Evolutionary conservation across 2,113 vertebrate species (phyloP).

Genomic region (Ailuropoda melanoleuca): DNA sequence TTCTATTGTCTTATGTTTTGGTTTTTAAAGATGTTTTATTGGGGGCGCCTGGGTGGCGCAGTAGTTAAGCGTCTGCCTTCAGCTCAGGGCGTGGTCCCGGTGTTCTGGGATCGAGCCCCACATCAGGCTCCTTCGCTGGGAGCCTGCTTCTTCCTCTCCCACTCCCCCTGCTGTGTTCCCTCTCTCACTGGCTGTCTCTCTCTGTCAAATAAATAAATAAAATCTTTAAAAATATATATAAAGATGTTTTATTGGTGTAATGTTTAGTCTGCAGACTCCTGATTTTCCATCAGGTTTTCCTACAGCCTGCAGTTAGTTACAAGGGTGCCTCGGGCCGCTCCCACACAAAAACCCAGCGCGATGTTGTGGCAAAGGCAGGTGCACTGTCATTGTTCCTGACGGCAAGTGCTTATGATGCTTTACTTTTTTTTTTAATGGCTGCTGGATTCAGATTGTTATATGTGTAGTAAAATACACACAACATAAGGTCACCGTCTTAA

Average conservation of each 20-base stretch:
- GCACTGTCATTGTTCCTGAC: accelerated
- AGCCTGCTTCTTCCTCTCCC: no score
- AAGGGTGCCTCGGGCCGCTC: no score
- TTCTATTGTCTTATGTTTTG: neutral
- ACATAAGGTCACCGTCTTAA: neutral
- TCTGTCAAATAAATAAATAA: no score
- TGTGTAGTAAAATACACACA: neutral
- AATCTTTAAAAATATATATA: neutral
- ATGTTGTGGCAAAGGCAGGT: accelerated
- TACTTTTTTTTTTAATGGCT: neutral
- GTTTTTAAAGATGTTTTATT: neutral
- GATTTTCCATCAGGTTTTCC: neutral
- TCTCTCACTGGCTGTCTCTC: no score
- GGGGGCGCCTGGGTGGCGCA: no score
- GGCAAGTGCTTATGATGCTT: neutral
- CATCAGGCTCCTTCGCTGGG: no score
- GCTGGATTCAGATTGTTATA: neutral
- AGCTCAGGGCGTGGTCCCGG: no score
- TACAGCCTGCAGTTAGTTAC: neutral
- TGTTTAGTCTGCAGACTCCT: neutral
- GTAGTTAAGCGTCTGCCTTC: no score
- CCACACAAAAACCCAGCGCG: neutral
- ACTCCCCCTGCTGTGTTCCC: no score
- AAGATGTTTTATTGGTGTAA: neutral
- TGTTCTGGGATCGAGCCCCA: no score